Base-by-base conservation (phyloP, 2,113 vertebrate genomes). In the Scytalopus superciliaris region DNA sequence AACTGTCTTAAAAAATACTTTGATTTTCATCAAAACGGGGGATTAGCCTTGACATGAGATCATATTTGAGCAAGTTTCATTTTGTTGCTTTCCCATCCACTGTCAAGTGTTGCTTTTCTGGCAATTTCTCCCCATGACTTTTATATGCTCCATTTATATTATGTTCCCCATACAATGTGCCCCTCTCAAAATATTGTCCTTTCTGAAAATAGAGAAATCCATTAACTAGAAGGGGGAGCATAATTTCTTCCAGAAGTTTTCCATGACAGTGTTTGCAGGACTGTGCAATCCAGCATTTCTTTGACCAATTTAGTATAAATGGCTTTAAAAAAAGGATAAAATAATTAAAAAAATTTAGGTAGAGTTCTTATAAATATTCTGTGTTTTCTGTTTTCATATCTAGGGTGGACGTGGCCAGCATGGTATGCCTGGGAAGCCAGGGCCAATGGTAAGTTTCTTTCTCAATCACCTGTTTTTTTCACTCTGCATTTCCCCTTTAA, bases 371-470 rank as follows among this genome's bases (percentile, higher is more conserved):
- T 3, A 62, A 28, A 35, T 45, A 40, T 31, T 77, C 25, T 60
- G 0, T 76, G 19, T 85, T 91, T 14, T 50, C 53, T 40, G 0
- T 84, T 89, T 73, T 78, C 21, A 8, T 86, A 12, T 73, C 42
- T 85, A 99, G 99, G 99, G 99, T 16, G 98, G 97, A 63, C 98
- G 99, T 87, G 99, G 99, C 79, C 44, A 98, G 50, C 96, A 99
- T 76, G 99, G 99, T 40, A 99, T 99, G 95, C 62, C 98, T 57
- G 99, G 99, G 59, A 99, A 99, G 96, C 97, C 98, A 83, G 99
- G 99, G n/a, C 97, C 98, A 74, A 97, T 98, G 96, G 98, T 98
- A 94, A 93, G 95, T 77, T 86, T 62, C 40, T 35, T 63, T 89
- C 14, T 78, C 55, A 28, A 31, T 83, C 10, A 15, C 7, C 31